phyloP scores from a whole-genome alignment of 2,888 invertebrate genomes.

The Calliphora vomitoria region DNA sequence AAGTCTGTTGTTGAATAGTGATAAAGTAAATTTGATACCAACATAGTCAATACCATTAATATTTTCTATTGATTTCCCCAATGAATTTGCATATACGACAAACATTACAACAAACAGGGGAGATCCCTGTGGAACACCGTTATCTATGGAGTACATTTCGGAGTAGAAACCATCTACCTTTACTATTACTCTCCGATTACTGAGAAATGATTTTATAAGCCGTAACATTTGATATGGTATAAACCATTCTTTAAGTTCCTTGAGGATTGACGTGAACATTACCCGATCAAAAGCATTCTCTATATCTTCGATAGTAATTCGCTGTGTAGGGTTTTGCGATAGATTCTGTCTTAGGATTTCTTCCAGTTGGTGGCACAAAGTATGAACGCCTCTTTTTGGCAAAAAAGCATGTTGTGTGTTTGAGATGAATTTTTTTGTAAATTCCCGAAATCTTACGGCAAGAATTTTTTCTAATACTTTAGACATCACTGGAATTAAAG shows the following conservation, averaged over 20 bases:
- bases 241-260: neutral
- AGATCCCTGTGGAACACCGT: no score
- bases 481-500: conserved; percentile 19
- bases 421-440: conserved; percentile 2
- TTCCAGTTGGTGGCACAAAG: conserved; percentile 31
- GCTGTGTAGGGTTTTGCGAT: conserved; percentile 6
- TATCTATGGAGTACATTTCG: no score
- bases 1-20: no score
- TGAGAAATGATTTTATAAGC: conserved; percentile 35
- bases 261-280: conserved; percentile 9
- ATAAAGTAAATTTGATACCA: no score
- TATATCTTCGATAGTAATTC: conserved; percentile 33
- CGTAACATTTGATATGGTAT: conserved; percentile 1
- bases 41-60: no score
- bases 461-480: conserved; percentile 44
- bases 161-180: no score
- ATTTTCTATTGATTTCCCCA: no score
- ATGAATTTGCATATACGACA: no score
- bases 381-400: no score
- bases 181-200: no score
- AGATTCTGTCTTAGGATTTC: conserved; percentile 2
- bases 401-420: no score
- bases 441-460: conserved; percentile 10
- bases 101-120: no score
- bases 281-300: conserved; percentile 36